Evolutionary conservation across 1,140 invertebrate genomes (phyloP).

Genomic region (Drosophila ficusphila): DNA sequence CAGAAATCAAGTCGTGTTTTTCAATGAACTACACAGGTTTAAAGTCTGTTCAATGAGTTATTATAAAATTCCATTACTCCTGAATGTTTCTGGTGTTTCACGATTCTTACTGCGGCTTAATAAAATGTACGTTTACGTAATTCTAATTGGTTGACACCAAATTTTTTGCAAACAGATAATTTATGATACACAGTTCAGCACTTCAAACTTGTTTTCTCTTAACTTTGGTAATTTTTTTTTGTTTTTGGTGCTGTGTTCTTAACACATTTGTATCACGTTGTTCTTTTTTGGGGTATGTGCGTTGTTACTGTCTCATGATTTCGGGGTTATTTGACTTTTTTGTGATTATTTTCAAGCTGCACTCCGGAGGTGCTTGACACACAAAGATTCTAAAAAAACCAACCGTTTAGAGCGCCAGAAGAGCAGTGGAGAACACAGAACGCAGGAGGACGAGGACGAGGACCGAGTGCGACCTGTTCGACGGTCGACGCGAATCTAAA

Average conservation of each 20-base stretch:
- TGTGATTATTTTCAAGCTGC: conserved; percentile 4
- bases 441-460: conserved; percentile 9
- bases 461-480: conserved; percentile 57
- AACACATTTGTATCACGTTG: conserved; percentile 13
- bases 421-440: conserved; percentile 5
- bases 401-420: conserved; percentile 26
- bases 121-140: not conserved
- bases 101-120: conserved; percentile 4
- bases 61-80: too few species aligned
- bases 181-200: conserved; percentile 8
- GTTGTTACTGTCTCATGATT: conserved; percentile 20
- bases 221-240: not conserved
- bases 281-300: conserved; percentile 1
- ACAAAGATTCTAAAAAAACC: conserved; percentile 14
- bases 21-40: too few species aligned
- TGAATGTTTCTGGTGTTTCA: too few species aligned
- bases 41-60: too few species aligned
- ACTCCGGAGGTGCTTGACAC: conserved; percentile 45
- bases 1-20: too few species aligned
- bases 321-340: conserved; percentile 1
- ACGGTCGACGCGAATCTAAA: conserved; percentile 72
- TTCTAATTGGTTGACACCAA: conserved; percentile 13
- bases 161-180: conserved; percentile 22
- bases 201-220: conserved; percentile 6
- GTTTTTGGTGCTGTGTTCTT: not conserved